Evolutionary conservation across 2,113 vertebrate species (phyloP), one percentile per base, ranked within the genome.

Genomic region (Leucosticte australis): DNA sequence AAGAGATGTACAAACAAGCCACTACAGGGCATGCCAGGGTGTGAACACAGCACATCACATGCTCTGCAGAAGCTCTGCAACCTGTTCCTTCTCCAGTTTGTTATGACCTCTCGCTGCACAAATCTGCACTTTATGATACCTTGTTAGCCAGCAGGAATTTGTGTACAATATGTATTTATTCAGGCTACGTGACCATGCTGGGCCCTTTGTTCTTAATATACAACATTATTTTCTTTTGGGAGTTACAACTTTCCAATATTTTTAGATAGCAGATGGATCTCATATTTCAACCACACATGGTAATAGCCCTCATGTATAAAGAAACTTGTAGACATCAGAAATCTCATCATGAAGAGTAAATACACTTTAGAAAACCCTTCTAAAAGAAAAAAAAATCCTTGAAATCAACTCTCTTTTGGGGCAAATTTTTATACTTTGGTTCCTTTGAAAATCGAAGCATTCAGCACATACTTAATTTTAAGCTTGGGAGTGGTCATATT

Each of bases 401-500:
- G 53, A 23, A 53, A 59, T 3, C 16, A 44, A 9, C 15, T 60
- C 31, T 79, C 21, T 71, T 19, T 31, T 87, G 44, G 44, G 30
- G 39, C 28, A 55, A n/a, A n/a, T 28, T 71, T 91, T 83, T 59
- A 53, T 28, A 31, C 15, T 56, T 60, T 42, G 17, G 9, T 41
- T 87, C 27, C 17, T 84, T 62, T 53, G 44, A 68, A 87, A 64
- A 92, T 47, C 30, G 33, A 75, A 82, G 35, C 24, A 53, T 71
- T 87, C 31, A 91, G 55, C 49, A 90, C 49, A 76, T 57, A 53
- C 28, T 71, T 76, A 19, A 46, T 64, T 68, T 90, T 76, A 83
- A 94, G 15, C 37, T 57, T 92, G 75, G 88, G 90, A 92, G 79
- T 83, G 86, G 71, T 88, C 79, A 93, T 8, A 83, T 41, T 65